Evolutionary conservation across 2,888 invertebrate species (phyloP), one percentile per base, ranked within the genome.

Genomic region (Electrophaes corylata): DNA sequence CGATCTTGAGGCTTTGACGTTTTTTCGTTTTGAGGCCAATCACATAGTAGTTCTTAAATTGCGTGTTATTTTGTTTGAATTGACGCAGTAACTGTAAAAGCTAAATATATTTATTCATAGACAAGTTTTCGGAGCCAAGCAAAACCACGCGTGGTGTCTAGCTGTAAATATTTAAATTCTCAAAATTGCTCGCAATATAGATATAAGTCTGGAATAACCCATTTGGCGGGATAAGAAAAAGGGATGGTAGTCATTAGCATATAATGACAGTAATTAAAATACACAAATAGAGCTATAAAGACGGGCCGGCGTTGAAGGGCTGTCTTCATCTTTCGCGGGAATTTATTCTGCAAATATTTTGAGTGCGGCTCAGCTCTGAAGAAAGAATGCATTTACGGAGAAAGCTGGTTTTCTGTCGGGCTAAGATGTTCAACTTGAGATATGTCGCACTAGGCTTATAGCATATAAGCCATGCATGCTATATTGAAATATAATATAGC

Each of bases 231-330:
- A 91, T 92, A 92, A 92, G 92, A 92, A 92, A 92, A 92, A 92
- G 92, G 92, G 91, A 91, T 90, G 89, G 84, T 81, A 86, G 91
- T 89, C 92, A 90, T 92, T 92, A 92, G 91, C 91, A 92, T 92
- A 94, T 94, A 94, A 94, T 93, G 93, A 93, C 93, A 92, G 93
- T 94, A 94, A 94, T 94, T 94, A 94, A 94, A 94, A 93, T 94
- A 94, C 93, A 93, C 93, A 94, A 94, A 93, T 93, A 93, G 93
- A 93, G 92, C 93, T 91, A 93, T 93, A 93, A 93, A 93, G 91
- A 84, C 84, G 83, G 85, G 86, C 81, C 79, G 81, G 77, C 84
- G 87, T 75, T 90, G 91, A 92, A 91, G 92, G 92, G 92, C 83
- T 87, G 89, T 88, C 88, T 91, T 89, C 91, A 87, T 88, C 89